A percentile compares a stretch with the other conserved stretches of the same genome.
Conservation (phyloP, 2,888 invertebrate species). For the Crioceris asparagi region DNA sequence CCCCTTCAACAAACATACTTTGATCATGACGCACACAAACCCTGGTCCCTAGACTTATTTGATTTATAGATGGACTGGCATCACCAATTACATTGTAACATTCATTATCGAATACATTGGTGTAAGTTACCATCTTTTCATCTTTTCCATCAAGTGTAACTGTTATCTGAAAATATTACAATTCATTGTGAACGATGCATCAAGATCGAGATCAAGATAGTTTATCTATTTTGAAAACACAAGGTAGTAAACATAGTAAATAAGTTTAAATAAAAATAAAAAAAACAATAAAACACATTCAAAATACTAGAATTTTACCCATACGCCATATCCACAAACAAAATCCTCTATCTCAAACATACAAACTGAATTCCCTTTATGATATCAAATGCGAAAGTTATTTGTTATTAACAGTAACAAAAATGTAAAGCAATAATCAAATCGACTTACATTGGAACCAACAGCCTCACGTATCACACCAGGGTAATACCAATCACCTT, state of each 20-base stretch:
- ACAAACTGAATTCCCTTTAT: no score
- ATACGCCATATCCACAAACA: no score
- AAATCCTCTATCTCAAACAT: no score
- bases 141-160: slow-evolving; percentile 75
- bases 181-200: no score
- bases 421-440: background rate
- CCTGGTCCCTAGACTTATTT: slow-evolving; percentile 66
- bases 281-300: no score
- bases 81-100: slow-evolving; percentile 86
- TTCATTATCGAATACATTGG: slow-evolving; percentile 67
- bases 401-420: no score
- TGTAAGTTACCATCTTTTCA: slow-evolving; percentile 57
- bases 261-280: no score
- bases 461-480: slow-evolving; percentile 75
- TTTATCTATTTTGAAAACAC: no score
- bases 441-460: slow-evolving; percentile 44
- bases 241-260: no score
- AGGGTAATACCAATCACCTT: slow-evolving; percentile 71
- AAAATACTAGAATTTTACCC: no score
- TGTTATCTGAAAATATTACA: slow-evolving; percentile 47
- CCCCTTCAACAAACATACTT: slow-evolving; percentile 75
- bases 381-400: no score
- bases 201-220: no score
- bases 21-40: slow-evolving; percentile 71
- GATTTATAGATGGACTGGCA: slow-evolving; percentile 77